These are phyloP conservation scores for Scaptomyza polygonia DNA, from an alignment of 2,888 invertebrate species.

Conservation along the genomic window DNA sequence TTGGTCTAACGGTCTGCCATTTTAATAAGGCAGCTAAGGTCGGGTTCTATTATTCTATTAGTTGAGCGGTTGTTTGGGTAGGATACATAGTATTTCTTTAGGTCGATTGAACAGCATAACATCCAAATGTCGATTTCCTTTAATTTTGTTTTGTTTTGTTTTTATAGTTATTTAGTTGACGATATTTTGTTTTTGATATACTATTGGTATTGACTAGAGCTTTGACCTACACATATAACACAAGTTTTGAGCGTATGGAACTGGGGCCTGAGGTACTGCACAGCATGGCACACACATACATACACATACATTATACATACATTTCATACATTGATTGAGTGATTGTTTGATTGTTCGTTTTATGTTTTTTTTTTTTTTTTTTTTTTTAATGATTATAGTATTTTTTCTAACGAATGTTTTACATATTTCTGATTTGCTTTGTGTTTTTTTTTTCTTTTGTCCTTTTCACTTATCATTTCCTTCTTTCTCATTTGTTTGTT, in stretches of 20 bases:
- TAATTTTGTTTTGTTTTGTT: constrained; percentile 38
- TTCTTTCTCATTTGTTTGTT: constrained; percentile 70
- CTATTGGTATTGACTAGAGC: neutral
- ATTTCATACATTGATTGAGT: constrained; percentile 26
- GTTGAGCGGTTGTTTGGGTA: constrained; percentile 19
- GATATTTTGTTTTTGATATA: constrained; percentile 20
- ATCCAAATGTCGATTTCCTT: constrained; percentile 83
- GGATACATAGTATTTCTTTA: constrained; percentile 15
- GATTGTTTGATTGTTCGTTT: constrained; percentile 25
- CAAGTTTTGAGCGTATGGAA: constrained; percentile 65
- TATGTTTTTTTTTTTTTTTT: constrained; percentile 20
- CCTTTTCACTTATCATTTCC: constrained; percentile 17
- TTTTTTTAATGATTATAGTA: constrained; percentile 12
- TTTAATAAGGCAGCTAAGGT: constrained; percentile 37
- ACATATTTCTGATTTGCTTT: constrained; percentile 38
- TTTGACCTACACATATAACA: constrained; percentile 29
- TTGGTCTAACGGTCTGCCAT: constrained; percentile 31
- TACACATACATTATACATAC: constrained; percentile 47
- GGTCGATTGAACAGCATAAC: constrained; percentile 83
- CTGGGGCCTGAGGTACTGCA: constrained; percentile 84
- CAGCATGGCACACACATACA: constrained; percentile 84
- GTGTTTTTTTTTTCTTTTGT: constrained; percentile 49
- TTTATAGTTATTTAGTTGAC: constrained; percentile 3
- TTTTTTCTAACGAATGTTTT: constrained; percentile 36
- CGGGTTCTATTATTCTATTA: constrained; percentile 20